Percentiles rank a stretch among this genome's conserved stretches.
Conservation (phyloP, 2,888 invertebrate genomes). For the Synergus umbraculus region DNA sequence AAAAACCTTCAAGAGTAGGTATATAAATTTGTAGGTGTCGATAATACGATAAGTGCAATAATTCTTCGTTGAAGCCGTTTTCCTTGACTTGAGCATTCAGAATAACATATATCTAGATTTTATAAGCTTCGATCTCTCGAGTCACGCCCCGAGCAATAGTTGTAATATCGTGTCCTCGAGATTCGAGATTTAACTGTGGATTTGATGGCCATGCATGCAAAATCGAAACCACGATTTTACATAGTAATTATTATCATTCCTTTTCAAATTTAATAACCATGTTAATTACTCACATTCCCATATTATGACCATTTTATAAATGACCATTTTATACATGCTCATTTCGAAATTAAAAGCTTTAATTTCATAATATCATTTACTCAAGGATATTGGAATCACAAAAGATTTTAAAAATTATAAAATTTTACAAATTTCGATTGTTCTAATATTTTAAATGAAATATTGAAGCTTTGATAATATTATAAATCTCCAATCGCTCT, state of each 20-base stretch:
- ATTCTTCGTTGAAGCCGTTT: constrained; percentile 31
- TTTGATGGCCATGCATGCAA: constrained; percentile 10
- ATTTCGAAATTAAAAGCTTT: not conserved
- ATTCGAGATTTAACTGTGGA: constrained; percentile 15
- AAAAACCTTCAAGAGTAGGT: not conserved
- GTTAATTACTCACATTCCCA: not conserved
- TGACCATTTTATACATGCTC: not conserved
- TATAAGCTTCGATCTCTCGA: constrained; percentile 40
- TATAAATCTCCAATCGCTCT: too few relatives aligned
- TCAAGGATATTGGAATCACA: too few relatives aligned
- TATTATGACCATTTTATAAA: not conserved
- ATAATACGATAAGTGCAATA: constrained; percentile 28
- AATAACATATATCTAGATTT: constrained; percentile 28
- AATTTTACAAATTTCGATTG: too few relatives aligned
- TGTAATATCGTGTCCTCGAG: constrained; percentile 45
- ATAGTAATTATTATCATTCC: constrained; percentile 5
- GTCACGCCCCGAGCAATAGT: constrained; percentile 47
- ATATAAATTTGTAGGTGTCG: constrained; percentile 32
- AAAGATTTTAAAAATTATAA: too few relatives aligned
- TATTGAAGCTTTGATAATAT: too few relatives aligned
- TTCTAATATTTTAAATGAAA: too few relatives aligned
- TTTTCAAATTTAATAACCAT: not conserved
- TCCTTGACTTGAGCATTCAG: constrained; percentile 29
- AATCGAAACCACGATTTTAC: not conserved
- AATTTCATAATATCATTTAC: too few relatives aligned